These are phyloP conservation scores for Glyptemys insculpta DNA, from an alignment of 2,797 vertebrate species.

Conservation along the genomic window DNA sequence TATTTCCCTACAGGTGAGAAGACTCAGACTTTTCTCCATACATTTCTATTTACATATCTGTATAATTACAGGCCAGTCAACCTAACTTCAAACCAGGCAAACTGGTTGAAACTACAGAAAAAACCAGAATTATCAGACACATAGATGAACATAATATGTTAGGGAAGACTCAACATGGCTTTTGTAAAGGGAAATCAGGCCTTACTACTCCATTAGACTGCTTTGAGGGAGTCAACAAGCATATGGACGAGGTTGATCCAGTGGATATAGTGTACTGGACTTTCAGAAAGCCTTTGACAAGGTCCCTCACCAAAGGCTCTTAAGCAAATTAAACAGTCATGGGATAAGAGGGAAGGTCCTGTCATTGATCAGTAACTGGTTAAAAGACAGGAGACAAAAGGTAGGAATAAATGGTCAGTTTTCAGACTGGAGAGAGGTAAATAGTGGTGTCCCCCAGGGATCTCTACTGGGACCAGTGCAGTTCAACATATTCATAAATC, in stretches of 20 bases:
- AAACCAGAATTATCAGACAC: background rate
- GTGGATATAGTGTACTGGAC: background rate
- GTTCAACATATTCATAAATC: background rate
- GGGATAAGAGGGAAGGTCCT: background rate
- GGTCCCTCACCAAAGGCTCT: background rate
- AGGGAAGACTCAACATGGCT: background rate
- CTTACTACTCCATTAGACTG: background rate
- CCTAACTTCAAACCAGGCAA: background rate
- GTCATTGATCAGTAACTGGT: background rate
- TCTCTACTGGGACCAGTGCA: background rate
- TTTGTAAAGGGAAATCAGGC: background rate
- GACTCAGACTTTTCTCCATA: background rate
- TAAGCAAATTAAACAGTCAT: background rate
- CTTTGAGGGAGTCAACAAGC: background rate
- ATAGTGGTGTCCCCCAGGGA: background rate
- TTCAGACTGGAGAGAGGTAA: background rate
- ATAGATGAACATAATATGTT: background rate
- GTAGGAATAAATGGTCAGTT: background rate
- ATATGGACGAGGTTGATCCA: background rate
- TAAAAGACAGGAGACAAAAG: background rate
- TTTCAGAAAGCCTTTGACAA: background rate
- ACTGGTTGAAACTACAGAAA: background rate
- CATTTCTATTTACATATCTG: background rate
- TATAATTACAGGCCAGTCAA: background rate
- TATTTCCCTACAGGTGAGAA: background rate